Percentiles rank a stretch among this genome's conserved stretches.
phyloP scores from a whole-genome alignment of 1,140 invertebrate genomes.

The Drosophila littoralis region DNA sequence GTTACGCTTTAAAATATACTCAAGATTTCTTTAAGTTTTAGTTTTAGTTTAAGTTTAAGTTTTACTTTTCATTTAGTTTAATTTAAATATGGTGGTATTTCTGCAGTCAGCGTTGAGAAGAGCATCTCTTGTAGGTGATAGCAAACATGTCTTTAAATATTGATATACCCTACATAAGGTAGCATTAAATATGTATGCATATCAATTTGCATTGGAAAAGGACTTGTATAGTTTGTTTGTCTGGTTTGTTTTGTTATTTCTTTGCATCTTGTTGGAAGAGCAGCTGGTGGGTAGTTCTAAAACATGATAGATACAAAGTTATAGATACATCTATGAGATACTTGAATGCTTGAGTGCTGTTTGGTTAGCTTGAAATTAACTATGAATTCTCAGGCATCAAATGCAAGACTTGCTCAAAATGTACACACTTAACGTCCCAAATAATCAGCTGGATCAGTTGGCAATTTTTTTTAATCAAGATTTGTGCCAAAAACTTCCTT shows the following conservation, averaged over 20 bases:
- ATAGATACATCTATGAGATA: conserved; percentile 23
- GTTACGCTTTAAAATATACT: conserved; percentile 64
- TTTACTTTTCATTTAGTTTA: conserved; percentile 47
- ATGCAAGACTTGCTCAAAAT: conserved; percentile 16
- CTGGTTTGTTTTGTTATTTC: neutral
- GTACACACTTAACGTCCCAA: neutral
- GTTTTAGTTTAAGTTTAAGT: conserved; percentile 41
- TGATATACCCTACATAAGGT: conserved; percentile 35
- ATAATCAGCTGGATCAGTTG: neutral
- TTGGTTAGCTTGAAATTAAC: conserved; percentile 9
- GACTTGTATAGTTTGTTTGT: conserved; percentile 26
- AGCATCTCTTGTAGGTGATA: conserved; percentile 77
- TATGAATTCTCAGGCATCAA: conserved; percentile 20
- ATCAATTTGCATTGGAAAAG: conserved; percentile 28
- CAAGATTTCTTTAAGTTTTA: conserved; percentile 49
- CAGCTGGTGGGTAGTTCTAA: conserved; percentile 72
- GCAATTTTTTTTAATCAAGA: neutral
- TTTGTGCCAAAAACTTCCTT: neutral
- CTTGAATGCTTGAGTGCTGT: conserved; percentile 18
- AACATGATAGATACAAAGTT: conserved; percentile 38
- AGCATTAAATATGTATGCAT: conserved; percentile 22
- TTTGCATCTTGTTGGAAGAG: conserved; percentile 65
- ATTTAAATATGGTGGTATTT: conserved; percentile 77
- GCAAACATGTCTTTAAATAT: conserved; percentile 60
- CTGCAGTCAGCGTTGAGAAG: conserved; percentile 84